Evolutionary conservation across 2,888 invertebrate genomes (phyloP), one percentile per base, ranked within the genome.

Genomic region (Alloscopus bannaensis): DNA sequence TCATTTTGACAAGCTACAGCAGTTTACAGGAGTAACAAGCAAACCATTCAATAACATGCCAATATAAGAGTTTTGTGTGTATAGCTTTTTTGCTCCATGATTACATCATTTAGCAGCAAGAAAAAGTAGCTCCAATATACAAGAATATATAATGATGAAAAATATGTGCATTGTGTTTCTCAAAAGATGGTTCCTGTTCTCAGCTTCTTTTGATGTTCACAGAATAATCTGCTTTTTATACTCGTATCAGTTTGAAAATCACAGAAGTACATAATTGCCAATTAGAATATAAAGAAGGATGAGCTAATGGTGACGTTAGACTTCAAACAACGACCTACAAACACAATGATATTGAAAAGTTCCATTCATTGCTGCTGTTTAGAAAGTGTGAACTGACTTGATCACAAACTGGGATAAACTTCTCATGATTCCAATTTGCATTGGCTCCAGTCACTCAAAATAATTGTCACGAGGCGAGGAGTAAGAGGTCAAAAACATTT

Each of bases 181-280:
- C n/a, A n/a, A n/a, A n/a, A n/a, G n/a, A n/a, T n/a, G n/a, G n/a
- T n/a, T n/a, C n/a, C n/a, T n/a, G n/a, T n/a, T n/a, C n/a, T n/a
- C n/a, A n/a, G n/a, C n/a, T n/a, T n/a, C n/a, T n/a, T n/a, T n/a
- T n/a, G n/a, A n/a, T n/a, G n/a, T n/a, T 65, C 22, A 65, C 47
- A n/a, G 28, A 22, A 40, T 40, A 62, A 62, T 18, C 42, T 18
- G 62, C n/a, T 20, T 28, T 31, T 50, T 29, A 28, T 66, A 52
- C 66, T 42, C 31, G 66, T 69, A n/a, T n/a, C n/a, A n/a, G n/a
- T n/a, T n/a, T 69, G 26, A 57, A 69, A 69, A 40, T 57, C 69
- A 42, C 28, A 28, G 20, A 69, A n/a, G n/a, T n/a, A n/a, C n/a
- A 57, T 69, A 69, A 69, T 69, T 69, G 69, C 40, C 69, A 69